Conservation (phyloP, 1,140 invertebrate genomes). For the Aphelinus atriplicis region DNA sequence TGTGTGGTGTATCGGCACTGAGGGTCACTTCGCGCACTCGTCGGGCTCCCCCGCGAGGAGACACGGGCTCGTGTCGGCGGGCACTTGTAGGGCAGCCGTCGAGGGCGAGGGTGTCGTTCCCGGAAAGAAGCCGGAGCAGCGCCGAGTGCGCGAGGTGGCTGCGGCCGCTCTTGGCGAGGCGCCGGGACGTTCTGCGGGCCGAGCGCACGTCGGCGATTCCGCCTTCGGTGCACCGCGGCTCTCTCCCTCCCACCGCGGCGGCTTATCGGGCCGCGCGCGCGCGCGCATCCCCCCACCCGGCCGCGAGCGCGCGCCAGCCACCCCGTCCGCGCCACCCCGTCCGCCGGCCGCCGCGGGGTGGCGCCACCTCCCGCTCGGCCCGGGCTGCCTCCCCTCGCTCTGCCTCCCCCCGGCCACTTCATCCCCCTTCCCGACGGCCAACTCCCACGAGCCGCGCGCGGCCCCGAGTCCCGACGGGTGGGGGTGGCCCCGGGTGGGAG, state of each 20-base stretch:
- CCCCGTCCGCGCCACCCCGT: constrained; percentile 7
- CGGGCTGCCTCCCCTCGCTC: too few relatives aligned
- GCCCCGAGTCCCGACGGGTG: too few relatives aligned
- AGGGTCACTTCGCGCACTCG: constrained; percentile 47
- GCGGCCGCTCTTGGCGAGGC: constrained; percentile 27
- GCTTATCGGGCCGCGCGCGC: constrained; percentile 15
- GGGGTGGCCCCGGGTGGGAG: too few relatives aligned
- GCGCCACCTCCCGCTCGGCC: neutral
- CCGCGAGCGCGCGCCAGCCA: neutral
- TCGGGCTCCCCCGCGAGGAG: constrained; percentile 11
- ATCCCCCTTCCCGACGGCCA: constrained; percentile 2
- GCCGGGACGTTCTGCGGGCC: constrained; percentile 34
- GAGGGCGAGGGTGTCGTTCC: neutral
- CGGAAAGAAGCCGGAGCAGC: constrained; percentile 2
- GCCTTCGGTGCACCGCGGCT: neutral
- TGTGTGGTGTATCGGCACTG: too few relatives aligned
- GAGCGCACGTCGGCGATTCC: constrained; percentile 1
- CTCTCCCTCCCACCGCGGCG: constrained; percentile 37
- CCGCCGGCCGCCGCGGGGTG: neutral
- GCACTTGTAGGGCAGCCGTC: constrained; percentile 33
- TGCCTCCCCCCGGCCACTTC: neutral
- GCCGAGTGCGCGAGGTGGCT: too few relatives aligned
- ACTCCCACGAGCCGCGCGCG: neutral
- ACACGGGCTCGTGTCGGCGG: neutral
- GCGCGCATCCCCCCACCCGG: neutral